phyloP scores from a whole-genome alignment of 2,888 invertebrate species.

The Geophilus truncorum region DNA sequence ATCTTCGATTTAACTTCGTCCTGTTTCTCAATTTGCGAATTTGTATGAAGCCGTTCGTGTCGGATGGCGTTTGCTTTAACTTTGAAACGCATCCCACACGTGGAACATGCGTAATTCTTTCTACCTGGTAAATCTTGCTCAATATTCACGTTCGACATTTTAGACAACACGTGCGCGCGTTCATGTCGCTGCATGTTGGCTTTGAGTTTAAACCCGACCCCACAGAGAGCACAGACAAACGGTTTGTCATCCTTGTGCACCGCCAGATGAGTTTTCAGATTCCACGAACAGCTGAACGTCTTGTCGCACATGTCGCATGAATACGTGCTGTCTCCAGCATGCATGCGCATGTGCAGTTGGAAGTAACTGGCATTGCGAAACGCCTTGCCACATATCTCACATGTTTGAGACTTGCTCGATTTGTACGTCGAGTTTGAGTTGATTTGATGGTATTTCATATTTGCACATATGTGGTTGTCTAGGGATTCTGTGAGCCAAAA shows the following conservation, averaged over 20 bases:
- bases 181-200: conserved; percentile 43
- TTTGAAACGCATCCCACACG: conserved; percentile 29
- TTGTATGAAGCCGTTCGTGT: conserved; percentile 18
- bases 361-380: conserved; percentile 50
- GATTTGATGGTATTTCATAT: background rate
- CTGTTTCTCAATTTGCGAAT: background rate
- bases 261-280: conserved; percentile 50
- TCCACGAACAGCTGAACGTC: conserved; percentile 48
- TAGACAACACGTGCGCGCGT: conserved; percentile 18
- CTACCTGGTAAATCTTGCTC: background rate
- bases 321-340: conserved; percentile 49
- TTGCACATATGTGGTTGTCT: background rate
- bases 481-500: background rate
- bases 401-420: background rate
- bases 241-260: conserved; percentile 49
- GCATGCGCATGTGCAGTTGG: conserved; percentile 50
- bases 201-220: conserved; percentile 49
- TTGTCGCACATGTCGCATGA: conserved; percentile 49
- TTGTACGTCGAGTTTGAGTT: background rate
- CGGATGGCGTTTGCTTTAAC: conserved; percentile 25
- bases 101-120: conserved; percentile 5
- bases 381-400: conserved; percentile 45
- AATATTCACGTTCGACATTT: background rate
- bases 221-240: conserved; percentile 47
- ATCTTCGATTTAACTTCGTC: background rate